These are phyloP conservation scores for Hydrozoanthus gracilis DNA, from an alignment of 92 coral and sea anemone genomes.

Conservation along the genomic window DNA sequence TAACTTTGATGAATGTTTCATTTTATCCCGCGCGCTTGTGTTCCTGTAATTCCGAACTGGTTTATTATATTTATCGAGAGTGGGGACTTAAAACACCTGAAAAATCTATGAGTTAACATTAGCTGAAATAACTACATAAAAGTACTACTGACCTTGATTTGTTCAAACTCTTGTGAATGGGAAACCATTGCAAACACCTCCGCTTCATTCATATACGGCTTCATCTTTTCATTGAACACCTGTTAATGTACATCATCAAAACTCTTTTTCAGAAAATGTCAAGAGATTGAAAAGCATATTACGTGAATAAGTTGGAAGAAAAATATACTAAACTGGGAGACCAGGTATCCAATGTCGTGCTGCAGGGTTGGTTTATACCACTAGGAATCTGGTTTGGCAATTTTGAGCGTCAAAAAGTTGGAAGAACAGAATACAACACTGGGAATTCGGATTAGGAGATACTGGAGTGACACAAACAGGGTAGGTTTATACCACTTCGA, in stretches of 20 bases:
- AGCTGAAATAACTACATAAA: neutral
- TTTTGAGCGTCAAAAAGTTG: neutral
- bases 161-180: constrained; percentile 93
- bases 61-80: too few species aligned
- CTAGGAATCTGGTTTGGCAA: too few species aligned
- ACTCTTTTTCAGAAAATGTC: neutral
- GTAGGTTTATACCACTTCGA: too few species aligned
- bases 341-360: neutral
- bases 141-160: constrained; percentile 76
- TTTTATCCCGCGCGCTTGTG: too few species aligned
- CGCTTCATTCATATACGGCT: constrained; percentile 71
- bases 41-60: too few species aligned
- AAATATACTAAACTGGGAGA: neutral
- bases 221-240: constrained; percentile 88
- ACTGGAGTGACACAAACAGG: too few species aligned
- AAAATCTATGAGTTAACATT: too few species aligned
- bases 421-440: too few species aligned
- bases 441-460: too few species aligned
- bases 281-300: neutral
- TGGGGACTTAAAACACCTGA: too few species aligned
- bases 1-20: too few species aligned
- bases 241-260: constrained; percentile 3
- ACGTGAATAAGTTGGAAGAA: neutral
- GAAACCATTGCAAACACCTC: constrained; percentile 91
- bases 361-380: too few species aligned